Conservation (phyloP, 1,140 invertebrate species). For the Steinernema feltiae region DNA sequence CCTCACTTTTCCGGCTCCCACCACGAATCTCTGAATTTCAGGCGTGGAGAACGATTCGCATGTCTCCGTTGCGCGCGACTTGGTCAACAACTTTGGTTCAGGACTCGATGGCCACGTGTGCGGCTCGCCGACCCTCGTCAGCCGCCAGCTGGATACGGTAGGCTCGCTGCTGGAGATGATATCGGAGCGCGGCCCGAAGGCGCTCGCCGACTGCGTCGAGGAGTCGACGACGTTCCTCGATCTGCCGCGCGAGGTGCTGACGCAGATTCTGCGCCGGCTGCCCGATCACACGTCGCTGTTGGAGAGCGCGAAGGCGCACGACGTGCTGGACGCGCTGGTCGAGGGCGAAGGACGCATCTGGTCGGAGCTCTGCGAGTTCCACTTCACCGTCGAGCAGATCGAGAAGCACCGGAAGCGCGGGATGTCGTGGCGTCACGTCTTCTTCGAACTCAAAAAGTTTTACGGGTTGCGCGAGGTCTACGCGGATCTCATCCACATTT, state of each 20-base stretch:
- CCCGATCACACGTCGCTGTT: constrained; percentile 84
- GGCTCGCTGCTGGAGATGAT: constrained; percentile 56
- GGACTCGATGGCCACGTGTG: constrained; percentile 52
- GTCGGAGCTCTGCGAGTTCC: constrained; percentile 81
- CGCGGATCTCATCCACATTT: constrained; percentile 86
- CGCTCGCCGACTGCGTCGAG: constrained; percentile 69
- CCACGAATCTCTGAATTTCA: constrained; percentile 18
- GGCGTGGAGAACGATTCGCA: constrained; percentile 51
- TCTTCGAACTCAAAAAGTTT: constrained; percentile 50
- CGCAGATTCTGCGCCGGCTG: constrained; percentile 80
- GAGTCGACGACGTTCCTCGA: constrained; percentile 76
- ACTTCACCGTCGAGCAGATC: constrained; percentile 69
- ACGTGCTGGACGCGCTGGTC: constrained; percentile 71
- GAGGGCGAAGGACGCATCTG: constrained; percentile 78
- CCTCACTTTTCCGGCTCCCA: no score
- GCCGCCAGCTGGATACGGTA: constrained; percentile 40
- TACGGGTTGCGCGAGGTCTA: constrained; percentile 65
- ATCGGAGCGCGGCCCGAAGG: constrained; percentile 36
- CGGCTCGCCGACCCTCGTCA: constrained; percentile 49
- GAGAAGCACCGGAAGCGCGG: constrained; percentile 17
- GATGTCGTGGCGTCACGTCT: constrained; percentile 45
- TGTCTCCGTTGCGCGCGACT: constrained; percentile 47
- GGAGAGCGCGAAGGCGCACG: constrained; percentile 68
- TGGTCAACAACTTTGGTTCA: constrained; percentile 46
- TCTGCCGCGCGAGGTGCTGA: constrained; percentile 83